Evolutionary conservation across 2,888 invertebrate genomes (phyloP).

Genomic region (Phorcus lineatus): DNA sequence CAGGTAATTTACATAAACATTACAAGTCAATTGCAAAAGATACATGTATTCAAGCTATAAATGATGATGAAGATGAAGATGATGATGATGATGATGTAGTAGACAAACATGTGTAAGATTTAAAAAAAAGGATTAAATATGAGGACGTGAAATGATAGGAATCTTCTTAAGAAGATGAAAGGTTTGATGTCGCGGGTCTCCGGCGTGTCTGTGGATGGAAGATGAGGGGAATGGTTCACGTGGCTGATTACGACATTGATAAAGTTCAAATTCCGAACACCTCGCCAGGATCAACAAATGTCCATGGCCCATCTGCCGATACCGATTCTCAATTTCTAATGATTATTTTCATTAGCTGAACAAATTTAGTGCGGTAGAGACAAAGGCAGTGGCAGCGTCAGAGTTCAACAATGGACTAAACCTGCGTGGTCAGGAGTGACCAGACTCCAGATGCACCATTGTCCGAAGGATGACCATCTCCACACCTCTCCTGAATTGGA

Average conservation of each 20-base stretch:
- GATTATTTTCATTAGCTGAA: not conserved
- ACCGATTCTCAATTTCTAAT: not conserved
- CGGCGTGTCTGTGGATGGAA: too few species aligned
- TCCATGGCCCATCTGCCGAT: not conserved
- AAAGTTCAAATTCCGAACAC: slow-evolving; percentile 8
- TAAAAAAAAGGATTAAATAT: too few species aligned
- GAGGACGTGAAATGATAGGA: too few species aligned
- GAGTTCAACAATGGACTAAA: not conserved
- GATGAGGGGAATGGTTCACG: not conserved
- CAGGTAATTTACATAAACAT: too few species aligned
- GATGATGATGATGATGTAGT: too few species aligned
- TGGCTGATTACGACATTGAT: not conserved
- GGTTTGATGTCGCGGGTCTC: too few species aligned
- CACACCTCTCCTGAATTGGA: not conserved
- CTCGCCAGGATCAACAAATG: not conserved
- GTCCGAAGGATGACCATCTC: not conserved
- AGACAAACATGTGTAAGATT: too few species aligned
- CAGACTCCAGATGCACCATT: not conserved
- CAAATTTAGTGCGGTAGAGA: not conserved
- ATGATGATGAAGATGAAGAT: too few species aligned
- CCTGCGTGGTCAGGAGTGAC: not conserved
- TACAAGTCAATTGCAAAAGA: too few species aligned
- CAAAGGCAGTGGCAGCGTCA: not conserved
- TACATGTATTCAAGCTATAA: too few species aligned
- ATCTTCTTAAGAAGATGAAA: too few species aligned